Base-by-base conservation (phyloP, 2,888 invertebrate species). In the Aquatica leii region DNA sequence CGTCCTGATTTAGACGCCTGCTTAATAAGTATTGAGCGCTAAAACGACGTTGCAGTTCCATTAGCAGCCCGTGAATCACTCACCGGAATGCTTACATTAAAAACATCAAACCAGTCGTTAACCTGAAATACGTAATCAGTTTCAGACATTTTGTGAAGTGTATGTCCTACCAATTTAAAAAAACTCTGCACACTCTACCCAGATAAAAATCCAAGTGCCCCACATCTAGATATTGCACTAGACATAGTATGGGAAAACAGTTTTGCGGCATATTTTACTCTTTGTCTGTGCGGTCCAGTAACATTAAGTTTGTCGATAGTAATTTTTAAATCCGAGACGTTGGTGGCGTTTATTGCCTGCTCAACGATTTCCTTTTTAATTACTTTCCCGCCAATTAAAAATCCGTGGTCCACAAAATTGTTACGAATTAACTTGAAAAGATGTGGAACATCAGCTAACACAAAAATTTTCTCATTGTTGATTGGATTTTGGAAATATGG, bases 1-100 rank as follows among this genome's bases (percentile, higher is more conserved):
- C 69, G 59, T 72, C 72, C 40, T 71, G 70, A 40, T 73, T 73
- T 14, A 74, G 50, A 12, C 68, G 52, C 31, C 68, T 68, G 8
- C 69, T 71, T 20, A 72, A 59, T 5, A 73, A 17, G 48, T 70
- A 71, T 60, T 66, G 60, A 8, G 58, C 53, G 14, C 54, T 24
- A 57, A 58, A 71, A 17, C 61, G 24, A 8, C 46, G n/a, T 31
- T 61, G 43, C 9, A 71, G 37, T 20, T 68, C 65, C 40, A 59
- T 18, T 52, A 59, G 65, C 12, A 71, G 51, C 48, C 35, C 64
- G 48, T 1, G 52, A 58, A 48, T 71, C 69, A 17, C 51, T 55
- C 24, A 20, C 14, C 14, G 61, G 37, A 2, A 55, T 21, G 53
- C 62, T 60, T 0, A 60, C 31, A 46, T 71, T 70, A n/a, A 68